Evolutionary conservation across 2,888 invertebrate species (phyloP), one percentile per base, ranked within the genome.

Genomic region (Andrena fulva): DNA sequence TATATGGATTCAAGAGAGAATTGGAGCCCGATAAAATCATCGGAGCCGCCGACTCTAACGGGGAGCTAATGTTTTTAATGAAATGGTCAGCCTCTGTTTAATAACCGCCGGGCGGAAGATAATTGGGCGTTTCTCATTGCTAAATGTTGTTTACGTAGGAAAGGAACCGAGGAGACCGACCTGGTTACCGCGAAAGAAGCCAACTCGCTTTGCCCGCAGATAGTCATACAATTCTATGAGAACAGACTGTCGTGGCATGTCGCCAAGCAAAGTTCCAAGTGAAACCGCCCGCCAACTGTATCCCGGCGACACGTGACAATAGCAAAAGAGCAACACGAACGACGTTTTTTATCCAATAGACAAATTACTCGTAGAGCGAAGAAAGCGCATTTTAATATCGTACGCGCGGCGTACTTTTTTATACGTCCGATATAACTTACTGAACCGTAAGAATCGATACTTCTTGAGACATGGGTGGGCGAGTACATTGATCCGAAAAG

Each of bases 21-120:
- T 94, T 98, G 8, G 96, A 96, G 82, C 97, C 98, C 33, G 97
- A 98, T 80, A 97, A 97, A 94, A 98, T 99, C 73, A 96, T 98
- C 78, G 98, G 98, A 2, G 98, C 97, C 0, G 98, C 98, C 24
- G 96, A 98, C 91, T 97, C 97, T n/a, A 97, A 96, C 89, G 98
- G 98, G 0, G 97, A 97, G 91, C 95, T 98, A 0, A 97, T 97
- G 95, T 99, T 98, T 92, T 95, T 99, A 33, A 97, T 99, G 91
- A 97, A 98, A 95, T 99, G 99, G 99, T 96, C 94, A 92, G 95
- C 92, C 31, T 52, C 10, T 4, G 2, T 29, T 29, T 60, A 69
- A 27, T 59, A 42, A 8, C 16, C n/a, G 29, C 12, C 12, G 0
- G 42, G 12, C 10, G 8, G 24, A 29, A 29, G n/a, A 42, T 59